phyloP scores from a whole-genome alignment of 2,888 invertebrate genomes.

The Scaptomyza polygonia region DNA sequence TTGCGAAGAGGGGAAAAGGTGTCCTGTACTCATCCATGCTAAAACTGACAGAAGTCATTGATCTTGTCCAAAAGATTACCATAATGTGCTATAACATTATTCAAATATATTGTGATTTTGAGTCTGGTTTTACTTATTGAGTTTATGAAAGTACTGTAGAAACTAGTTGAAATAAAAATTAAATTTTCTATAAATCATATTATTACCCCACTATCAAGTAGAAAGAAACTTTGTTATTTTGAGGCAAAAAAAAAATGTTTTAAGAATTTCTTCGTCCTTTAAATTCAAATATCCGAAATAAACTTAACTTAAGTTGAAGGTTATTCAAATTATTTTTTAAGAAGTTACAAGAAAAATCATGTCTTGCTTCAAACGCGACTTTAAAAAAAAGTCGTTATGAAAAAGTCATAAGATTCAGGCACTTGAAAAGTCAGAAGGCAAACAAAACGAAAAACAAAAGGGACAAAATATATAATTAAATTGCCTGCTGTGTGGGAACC shows the following conservation, averaged over 20 bases:
- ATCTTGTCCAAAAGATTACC: slow-evolving; percentile 22
- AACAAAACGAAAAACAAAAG: slow-evolving; percentile 28
- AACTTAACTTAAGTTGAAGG: neutral
- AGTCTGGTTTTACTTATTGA: neutral
- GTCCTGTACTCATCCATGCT: slow-evolving; percentile 2
- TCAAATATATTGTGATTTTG: neutral
- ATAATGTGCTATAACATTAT: too few species aligned
- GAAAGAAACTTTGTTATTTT: too few species aligned
- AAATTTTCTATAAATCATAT: neutral
- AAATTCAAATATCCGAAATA: neutral
- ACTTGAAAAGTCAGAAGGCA: slow-evolving; percentile 60
- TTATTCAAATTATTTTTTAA: slow-evolving; percentile 17
- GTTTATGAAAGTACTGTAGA: neutral
- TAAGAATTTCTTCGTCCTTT: neutral
- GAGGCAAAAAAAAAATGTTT: neutral
- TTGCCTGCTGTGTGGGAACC: slow-evolving; percentile 78
- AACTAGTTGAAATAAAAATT: neutral
- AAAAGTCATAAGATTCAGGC: slow-evolving; percentile 29
- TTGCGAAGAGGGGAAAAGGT: slow-evolving; percentile 23
- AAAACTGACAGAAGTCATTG: slow-evolving; percentile 45
- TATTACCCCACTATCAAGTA: too few species aligned
- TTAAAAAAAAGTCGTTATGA: slow-evolving; percentile 14
- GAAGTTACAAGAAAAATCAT: slow-evolving; percentile 20
- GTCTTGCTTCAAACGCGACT: slow-evolving; percentile 15
- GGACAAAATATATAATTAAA: slow-evolving; percentile 46